Evolutionary conservation across 2,888 invertebrate species (phyloP), one percentile per base, ranked within the genome.

Genomic region (Tetramorium bicarinatum): DNA sequence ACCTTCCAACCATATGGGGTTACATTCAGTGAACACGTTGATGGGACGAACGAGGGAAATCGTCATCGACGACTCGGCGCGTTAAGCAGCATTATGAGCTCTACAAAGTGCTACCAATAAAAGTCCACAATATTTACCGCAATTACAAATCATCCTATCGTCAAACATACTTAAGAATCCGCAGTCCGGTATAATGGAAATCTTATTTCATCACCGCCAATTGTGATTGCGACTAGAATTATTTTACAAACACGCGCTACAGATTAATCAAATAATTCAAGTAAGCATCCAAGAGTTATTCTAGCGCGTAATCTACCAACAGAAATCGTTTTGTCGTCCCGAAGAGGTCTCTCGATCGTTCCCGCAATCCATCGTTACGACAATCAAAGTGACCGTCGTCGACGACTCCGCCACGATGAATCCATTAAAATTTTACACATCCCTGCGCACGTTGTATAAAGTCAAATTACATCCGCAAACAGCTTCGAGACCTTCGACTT

Each of bases 1-100:
- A 90, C 90, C 90, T 88, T 90, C 87, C 85, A 90, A 90, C 90
- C 90, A 90, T 90, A 72, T 82, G 74, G 87, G 86, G 71, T 88
- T 85, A 82, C 88, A 85, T 82, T 86, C 86, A 82, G 66, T 83
- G 84, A 81, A 85, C 69, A 72, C 76, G 84, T 62, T 76, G 85
- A 82, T 79, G 69, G 82, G 64, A 77, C 72, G 72, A 66, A 76
- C 76, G 83, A 81, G 81, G 41, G 62, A 80, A 72, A 85, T 79
- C 62, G 62, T 69, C 59, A 77, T 66, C 64, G 38, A 66, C 72
- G 72, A 83, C 59, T 59, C 59, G 29, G n/a, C 41, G 34, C 34
- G 21, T 47, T 34, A 29, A 13, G 15, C 25, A 77, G 47, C 71
- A 21, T 47, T 38, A 47, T 34, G 34, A 41, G 44, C 29, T 34